Evolutionary conservation across 2,113 vertebrate species (phyloP), one percentile per base, ranked within the genome.

Genomic region (Synodontis membranacea): DNA sequence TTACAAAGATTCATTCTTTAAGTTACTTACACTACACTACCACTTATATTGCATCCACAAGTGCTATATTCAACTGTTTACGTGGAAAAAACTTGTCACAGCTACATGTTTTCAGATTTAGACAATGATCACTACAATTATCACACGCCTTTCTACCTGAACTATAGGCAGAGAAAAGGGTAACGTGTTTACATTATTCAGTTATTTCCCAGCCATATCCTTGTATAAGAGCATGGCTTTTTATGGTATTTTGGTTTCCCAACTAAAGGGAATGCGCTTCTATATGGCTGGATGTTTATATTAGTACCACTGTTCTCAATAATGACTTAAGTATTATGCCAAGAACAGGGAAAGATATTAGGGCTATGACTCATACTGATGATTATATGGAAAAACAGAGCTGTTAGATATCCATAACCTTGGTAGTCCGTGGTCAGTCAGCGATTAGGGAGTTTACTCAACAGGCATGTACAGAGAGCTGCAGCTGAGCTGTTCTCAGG

Each of bases 401-500:
- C 28, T 17, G 56, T 11, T 86, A 5, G 17, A 14, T 74, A 46
- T 34, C 66, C 42, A 72, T 60, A 82, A 46, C 64, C 79, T 86
- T 82, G 39, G 25, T 48, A 56, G 62, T 34, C 62, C 56, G 48
- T 81, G 85, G 37, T 52, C 62, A n/a, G 31, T 56, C 14, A 54
- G 11, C 54, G 75, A 80, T 86, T 80, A 68, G 23, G 46, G 11
- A 34, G 56, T 85, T 84, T 62, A 76, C 37, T 86, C 25, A 54
- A 80, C 66, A 86, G 54, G 37, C 28, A 52, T 39, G 25, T 52
- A 79, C 68, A 84, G 62, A 80, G n/a, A 34, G 52, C 19, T 31
- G 34, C 66, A 86, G 54, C 37, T 86, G 70, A 14, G 25, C 42
- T n/a, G 68, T 52, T 86, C 80, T 76, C 70, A 82, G 11, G 64